Evolutionary conservation across 2,888 invertebrate genomes (phyloP), one percentile per base, ranked within the genome.

Genomic region (Chromoteleia sp.): DNA sequence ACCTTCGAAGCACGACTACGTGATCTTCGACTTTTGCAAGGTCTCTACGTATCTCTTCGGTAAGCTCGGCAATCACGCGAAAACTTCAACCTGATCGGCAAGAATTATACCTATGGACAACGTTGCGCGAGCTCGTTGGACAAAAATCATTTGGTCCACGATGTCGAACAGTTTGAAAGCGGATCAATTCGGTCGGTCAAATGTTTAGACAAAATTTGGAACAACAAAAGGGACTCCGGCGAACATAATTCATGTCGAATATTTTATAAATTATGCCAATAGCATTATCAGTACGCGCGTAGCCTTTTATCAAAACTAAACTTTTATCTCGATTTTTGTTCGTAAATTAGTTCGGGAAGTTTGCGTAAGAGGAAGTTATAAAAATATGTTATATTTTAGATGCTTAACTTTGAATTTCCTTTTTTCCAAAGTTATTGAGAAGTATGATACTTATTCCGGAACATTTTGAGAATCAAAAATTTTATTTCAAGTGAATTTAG

Each of bases 1-100:
- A 41, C 45, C 71, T 61, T 65, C 50, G 63, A 54, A 76, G 67
- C 76, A 61, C 67, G 80, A 65, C 33, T 81, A 81, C 76, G 81
- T 81, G 81, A 81, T 81, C 76, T 68, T 68, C 73, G 48, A 77
- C 76, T 73, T 68, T 76, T 50, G 45, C 56, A 19, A 33, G 19
- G 67, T 67, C 76, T 75, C 74, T 75, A 74, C 65, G 58, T 70
- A 59, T 70, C 63, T 63, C 17, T n/a, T 25, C 29, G 19, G 1
- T 67, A 45, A 76, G 43, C 65, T 71, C 45, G 52, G 19, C 48
- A 74, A 74, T 68, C 59, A 36, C 54, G 48, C 45, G 39, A 70
- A 48, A 80, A 75, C 63, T 74, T 52, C 10, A 29, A 12, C 15
- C 45, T 36, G 33, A 45, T 65, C 54, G 67, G 15, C 63, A 12